Conservation (phyloP, 2,113 vertebrate genomes). For the Esox niger region DNA sequence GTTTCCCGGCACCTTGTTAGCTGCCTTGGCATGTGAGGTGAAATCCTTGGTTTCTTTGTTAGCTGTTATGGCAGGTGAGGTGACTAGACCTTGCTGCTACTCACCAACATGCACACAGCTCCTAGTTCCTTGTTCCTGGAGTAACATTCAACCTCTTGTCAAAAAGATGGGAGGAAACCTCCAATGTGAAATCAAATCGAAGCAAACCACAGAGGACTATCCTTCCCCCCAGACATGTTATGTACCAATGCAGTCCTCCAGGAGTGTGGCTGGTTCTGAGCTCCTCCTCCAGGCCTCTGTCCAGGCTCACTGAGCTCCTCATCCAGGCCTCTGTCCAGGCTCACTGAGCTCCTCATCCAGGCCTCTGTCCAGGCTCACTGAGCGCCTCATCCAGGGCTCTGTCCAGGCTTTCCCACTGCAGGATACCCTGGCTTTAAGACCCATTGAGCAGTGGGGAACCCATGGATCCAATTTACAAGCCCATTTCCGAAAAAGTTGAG, state of each 20-base stretch:
- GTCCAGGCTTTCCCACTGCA: conserved; percentile 39
- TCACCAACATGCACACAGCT: conserved; percentile 5
- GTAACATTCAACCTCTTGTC: conserved; percentile 57
- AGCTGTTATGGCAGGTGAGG: too few species aligned
- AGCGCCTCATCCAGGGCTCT: too few species aligned
- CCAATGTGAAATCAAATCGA: conserved; percentile 41
- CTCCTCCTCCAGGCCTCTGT: conserved; percentile 13
- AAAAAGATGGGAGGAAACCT: conserved; percentile 46
- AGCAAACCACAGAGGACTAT: conserved; percentile 28
- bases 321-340: conserved; percentile 60
- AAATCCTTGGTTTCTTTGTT: not conserved
- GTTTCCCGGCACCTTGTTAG: conserved; percentile 30
- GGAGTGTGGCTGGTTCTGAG: conserved; percentile 68
- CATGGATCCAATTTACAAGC: conserved; percentile 75
- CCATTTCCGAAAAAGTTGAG: too few species aligned
- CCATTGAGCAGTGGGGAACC: conserved; percentile 68
- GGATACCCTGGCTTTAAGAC: conserved; percentile 70
- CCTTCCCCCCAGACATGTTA: conserved; percentile 30
- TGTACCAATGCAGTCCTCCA: conserved; percentile 66
- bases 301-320: conserved; percentile 44
- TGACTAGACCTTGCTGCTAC: too few species aligned
- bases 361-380: too few species aligned
- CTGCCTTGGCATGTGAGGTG: conserved; percentile 47
- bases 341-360: conserved; percentile 28
- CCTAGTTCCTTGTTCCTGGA: too few species aligned